Evolutionary conservation across 2,113 vertebrate species (phyloP), one percentile per base, ranked within the genome.

Genomic region (Todiramphus chloris): DNA sequence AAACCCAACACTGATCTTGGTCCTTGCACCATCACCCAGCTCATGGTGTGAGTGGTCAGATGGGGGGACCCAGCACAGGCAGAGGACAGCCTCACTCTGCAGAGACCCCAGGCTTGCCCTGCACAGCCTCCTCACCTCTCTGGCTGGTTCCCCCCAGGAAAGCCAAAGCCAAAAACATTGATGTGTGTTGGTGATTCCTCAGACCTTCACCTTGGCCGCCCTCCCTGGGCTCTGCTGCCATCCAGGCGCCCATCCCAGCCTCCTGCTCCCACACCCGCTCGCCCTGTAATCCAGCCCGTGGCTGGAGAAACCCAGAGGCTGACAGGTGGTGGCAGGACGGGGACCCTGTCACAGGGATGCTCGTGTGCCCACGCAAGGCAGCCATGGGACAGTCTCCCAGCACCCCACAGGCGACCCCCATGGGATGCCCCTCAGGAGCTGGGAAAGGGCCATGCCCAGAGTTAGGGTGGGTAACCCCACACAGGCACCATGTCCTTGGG

Each of bases 191-290:
- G 27, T 16, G 12, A 19, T 23, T 56, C 8, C 23, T 30, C 56
- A 46, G 33, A 44, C 18, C 16, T n/a, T 73, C 10, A 9, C 25
- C 31, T 41, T 68, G 27, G 13, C 44, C 16, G 3, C 35, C 28
- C 21, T 51, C 50, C 39, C 50, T 0, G 0, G 28, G 67, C 56
- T 77, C 68, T 81, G 74, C 83, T 68, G 59, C 68, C 77, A 11
- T 30, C 58, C 5, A 3, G 13, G 75, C 8, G 3, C n/a, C 1
- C 0, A 1, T 16, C 25, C 6, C 55, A 13, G 25, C 25, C 18
- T n/a, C 48, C 39, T 31, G 53, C 2, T 1, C 64, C 33, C 0
- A 0, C 30, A 5, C 25, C 30, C 0, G 4, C 43, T 44, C 1
- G 0, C 30, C 27, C 46, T 2, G 3, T 31, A 31, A 27, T 14